phyloP scores from a whole-genome alignment of 2,888 invertebrate genomes.

The Endotricha flammealis region DNA sequence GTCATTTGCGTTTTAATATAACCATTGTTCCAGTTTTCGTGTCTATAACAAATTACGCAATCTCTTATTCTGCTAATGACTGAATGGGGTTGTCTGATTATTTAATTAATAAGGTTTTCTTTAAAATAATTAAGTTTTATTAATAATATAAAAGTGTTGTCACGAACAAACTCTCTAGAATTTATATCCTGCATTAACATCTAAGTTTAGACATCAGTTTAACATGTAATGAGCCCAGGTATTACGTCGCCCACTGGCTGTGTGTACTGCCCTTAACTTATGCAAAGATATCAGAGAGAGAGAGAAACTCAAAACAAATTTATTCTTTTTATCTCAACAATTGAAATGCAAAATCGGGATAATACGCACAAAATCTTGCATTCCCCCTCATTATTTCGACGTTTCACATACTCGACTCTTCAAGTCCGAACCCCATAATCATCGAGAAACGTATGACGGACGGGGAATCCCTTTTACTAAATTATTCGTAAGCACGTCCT shows the following conservation, averaged over 20 bases:
- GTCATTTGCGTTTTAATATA: constrained; percentile 38
- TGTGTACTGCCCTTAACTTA: too few species aligned
- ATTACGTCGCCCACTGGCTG: too few species aligned
- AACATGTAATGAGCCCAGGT: too few species aligned
- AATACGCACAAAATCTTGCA: not conserved
- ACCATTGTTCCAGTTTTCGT: constrained; percentile 24
- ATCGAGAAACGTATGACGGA: not conserved
- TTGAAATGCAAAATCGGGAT: not conserved
- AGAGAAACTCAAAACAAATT: not conserved
- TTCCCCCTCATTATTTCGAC: not conserved
- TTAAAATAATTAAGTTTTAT: constrained; percentile 7
- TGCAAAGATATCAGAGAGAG: too few species aligned
- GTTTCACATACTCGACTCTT: not conserved
- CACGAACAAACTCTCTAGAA: too few species aligned
- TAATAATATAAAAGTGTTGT: not conserved
- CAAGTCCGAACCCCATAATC: not conserved
- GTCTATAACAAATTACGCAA: constrained; percentile 31
- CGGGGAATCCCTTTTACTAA: not conserved
- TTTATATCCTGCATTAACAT: too few species aligned
- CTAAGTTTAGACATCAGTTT: too few species aligned
- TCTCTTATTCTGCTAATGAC: constrained; percentile 23
- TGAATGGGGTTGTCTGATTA: constrained; percentile 14
- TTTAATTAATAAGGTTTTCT: constrained; percentile 12
- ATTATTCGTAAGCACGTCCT: not conserved
- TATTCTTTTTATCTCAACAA: not conserved